Base-by-base conservation (phyloP, 2,888 invertebrate species). In the Drosophila engyochracea region DNA sequence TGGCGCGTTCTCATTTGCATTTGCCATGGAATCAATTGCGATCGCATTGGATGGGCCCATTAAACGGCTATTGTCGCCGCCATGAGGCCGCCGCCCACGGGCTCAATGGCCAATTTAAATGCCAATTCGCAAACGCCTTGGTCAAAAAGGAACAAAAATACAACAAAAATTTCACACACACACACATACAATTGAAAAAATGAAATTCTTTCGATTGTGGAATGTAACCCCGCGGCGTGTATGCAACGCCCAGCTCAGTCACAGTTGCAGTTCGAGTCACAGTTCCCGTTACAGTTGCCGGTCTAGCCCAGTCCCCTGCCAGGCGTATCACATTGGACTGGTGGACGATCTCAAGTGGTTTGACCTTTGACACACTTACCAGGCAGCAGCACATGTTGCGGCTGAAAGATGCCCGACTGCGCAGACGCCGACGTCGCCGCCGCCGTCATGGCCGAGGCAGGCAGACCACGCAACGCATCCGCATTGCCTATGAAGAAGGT, bases 401-500 rank as follows among this genome's bases (percentile, higher is more conserved):
- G 92, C 83, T 93, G 92, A 79, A 93, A 92, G 76, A 89, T 69
- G 22, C 89, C 89, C 76, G 90, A 81, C 66, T 76, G 87, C 53
- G 84, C 47, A 49, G 74, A 63, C 55, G 79, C 83, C 33, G 79
- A 74, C 49, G 81, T 64, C 47, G 87, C 39, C 53, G 81, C 68
- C 37, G 87, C 39, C 59, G 89, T 70, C 64, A 71, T 62, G n/a
- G 80, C 82, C 57, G 86, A 78, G 57, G 89, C 89, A 55, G 92
- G 92, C 71, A 92, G 83, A 61, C 82, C 85, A 30, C 91, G 89
- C 75, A 93, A 82, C 61, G 92, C 93, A 76, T 93, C 93, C 67
- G 92, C 92, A 81, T 93, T 93, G 83, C 93, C 93, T 80, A 93
- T 93, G 74, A 94, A 93, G 79, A 93, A 93, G 75, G 92, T 93